Percentiles rank a stretch among this genome's conserved stretches.
phyloP scores from a whole-genome alignment of 2,888 invertebrate genomes.

The Hydropsyche betteni region DNA sequence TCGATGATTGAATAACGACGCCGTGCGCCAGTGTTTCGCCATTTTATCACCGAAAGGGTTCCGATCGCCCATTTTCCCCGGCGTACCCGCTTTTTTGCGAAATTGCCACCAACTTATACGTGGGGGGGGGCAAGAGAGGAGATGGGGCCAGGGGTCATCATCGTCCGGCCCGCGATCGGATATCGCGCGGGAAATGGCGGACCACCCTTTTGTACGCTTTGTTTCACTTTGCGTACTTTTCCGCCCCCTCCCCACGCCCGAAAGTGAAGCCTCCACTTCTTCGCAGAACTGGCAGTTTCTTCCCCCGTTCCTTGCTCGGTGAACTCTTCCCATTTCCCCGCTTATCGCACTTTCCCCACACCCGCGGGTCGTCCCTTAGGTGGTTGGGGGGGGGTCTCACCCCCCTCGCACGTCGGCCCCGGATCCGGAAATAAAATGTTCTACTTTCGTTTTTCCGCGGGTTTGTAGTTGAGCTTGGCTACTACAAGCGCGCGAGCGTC shows the following conservation, averaged over 20 bases:
- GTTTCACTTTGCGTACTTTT: constrained; percentile 36
- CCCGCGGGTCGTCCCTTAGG: too few relatives aligned
- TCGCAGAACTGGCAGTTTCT: too few relatives aligned
- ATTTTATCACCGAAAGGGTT: too few relatives aligned
- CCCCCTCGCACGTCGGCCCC: constrained; percentile 4
- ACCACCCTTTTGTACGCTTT: constrained; percentile 36
- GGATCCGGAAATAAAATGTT: constrained; percentile 53
- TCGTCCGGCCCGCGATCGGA: constrained; percentile 27
- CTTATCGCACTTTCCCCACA: neutral
- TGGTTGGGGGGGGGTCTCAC: neutral
- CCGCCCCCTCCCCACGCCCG: neutral
- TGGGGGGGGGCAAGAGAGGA: neutral
- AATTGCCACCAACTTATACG: neutral
- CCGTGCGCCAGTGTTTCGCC: too few relatives aligned
- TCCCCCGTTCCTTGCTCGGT: too few relatives aligned
- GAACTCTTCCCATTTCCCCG: neutral
- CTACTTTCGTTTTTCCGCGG: constrained; percentile 45
- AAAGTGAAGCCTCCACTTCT: too few relatives aligned
- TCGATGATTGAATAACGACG: too few relatives aligned
- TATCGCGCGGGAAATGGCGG: constrained; percentile 36
- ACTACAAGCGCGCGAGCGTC: constrained; percentile 33
- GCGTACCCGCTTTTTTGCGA: neutral
- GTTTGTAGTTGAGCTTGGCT: constrained; percentile 20
- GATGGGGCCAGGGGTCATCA: constrained; percentile 23
- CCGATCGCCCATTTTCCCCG: too few relatives aligned